Evolutionary conservation across 2,113 vertebrate species (phyloP).

Genomic region (Gobio gobio): DNA sequence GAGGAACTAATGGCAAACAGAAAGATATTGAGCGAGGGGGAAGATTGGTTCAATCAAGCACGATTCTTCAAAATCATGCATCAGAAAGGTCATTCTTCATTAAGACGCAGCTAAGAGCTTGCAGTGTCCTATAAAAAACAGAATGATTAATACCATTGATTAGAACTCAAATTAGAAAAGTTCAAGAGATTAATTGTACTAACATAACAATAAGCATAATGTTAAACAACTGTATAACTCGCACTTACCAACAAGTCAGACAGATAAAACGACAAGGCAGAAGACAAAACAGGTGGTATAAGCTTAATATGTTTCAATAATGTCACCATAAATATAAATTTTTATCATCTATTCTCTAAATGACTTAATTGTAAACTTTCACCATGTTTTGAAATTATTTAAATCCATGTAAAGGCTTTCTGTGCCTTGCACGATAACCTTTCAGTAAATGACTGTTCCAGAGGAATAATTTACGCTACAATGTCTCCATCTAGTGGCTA

Average conservation of each 20-base stretch:
- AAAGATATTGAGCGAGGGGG: background rate
- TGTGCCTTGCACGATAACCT: background rate
- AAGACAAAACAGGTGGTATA: background rate
- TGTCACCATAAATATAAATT: background rate
- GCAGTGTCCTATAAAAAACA: background rate
- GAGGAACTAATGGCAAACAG: background rate
- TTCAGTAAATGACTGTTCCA: background rate
- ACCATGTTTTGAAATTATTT: background rate
- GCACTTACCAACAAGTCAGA: background rate
- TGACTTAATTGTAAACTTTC: background rate
- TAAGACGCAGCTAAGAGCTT: background rate
- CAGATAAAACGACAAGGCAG: background rate
- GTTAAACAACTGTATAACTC: background rate
- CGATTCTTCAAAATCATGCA: background rate
- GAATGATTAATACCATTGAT: background rate
- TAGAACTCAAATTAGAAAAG: background rate
- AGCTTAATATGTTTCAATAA: background rate
- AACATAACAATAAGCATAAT: background rate
- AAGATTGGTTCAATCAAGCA: background rate
- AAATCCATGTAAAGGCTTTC: background rate
- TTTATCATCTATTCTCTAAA: background rate
- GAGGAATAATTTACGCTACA: background rate
- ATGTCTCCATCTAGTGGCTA: background rate
- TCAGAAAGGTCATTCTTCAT: slow-evolving; percentile 25
- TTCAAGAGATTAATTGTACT: background rate